Evolutionary conservation across 2,113 vertebrate genomes (phyloP).

Genomic region (Epinephelus fuscoguttatus): DNA sequence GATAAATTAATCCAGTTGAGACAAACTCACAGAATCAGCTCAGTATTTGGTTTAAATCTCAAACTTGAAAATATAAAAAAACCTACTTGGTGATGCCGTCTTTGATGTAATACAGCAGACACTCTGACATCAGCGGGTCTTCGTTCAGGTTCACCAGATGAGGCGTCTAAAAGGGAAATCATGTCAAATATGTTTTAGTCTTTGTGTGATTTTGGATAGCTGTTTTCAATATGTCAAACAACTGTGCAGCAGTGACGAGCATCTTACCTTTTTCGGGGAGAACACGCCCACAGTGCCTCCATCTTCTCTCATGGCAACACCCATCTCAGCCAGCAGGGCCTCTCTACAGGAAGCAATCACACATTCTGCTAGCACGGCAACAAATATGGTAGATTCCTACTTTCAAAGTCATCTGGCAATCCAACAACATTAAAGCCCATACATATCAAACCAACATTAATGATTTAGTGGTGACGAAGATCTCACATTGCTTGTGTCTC

Average conservation of each 20-base stretch:
- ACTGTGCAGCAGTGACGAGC: not conserved
- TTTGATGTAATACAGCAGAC: slow-evolving; percentile 99
- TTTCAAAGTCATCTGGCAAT: not conserved
- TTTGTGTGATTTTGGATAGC: not conserved
- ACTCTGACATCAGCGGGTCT: slow-evolving; percentile 97
- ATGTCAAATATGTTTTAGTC: not conserved
- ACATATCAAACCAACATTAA: no score
- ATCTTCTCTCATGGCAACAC: slow-evolving; percentile 97
- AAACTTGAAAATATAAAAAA: not conserved
- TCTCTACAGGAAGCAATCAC: slow-evolving; percentile 85
- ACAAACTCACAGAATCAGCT: not conserved
- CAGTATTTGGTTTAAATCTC: not conserved
- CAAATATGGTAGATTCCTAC: not conserved
- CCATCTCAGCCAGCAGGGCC: slow-evolving; percentile 97
- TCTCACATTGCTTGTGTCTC: no score
- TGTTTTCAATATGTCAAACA: not conserved
- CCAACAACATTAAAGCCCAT: not conserved
- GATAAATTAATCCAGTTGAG: not conserved
- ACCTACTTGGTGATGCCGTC: slow-evolving; percentile 94
- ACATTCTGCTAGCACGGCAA: not conserved
- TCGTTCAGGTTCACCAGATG: slow-evolving; percentile 98
- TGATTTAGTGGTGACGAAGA: no score
- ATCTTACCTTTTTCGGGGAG: slow-evolving; percentile 96
- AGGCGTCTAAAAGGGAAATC: slow-evolving; percentile 86
- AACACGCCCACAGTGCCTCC: slow-evolving; percentile 97